Base-by-base conservation (phyloP, 2,797 vertebrate species). In the Coracias cyanogaster region DNA sequence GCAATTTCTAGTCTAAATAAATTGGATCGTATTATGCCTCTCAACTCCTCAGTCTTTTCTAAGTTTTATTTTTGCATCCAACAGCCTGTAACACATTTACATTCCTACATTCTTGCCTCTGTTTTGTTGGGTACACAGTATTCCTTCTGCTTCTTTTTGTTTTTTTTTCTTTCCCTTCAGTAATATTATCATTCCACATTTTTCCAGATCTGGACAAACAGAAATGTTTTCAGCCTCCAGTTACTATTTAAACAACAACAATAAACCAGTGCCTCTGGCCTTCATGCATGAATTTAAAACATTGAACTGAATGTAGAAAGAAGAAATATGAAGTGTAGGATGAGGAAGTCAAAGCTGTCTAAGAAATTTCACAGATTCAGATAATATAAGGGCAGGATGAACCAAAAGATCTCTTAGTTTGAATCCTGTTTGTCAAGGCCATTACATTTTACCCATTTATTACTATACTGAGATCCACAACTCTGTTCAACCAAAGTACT, bases 61-160 rank as follows among this genome's bases (percentile, higher is more conserved):
- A 67, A 82, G 69, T 72, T 87, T 92, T 82, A 84, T 71, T 95
- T 96, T 92, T 94, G 57, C 72, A 89, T 94, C 91, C 96, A 94
- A 88, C 49, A 84, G 91, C 81, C 93, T 96, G 95, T 69, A 96
- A 93, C 81, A 92, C 86, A 95, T 96, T 95, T 91, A 92, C 91
- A 95, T 96, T 96, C 94, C 92, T 95, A 62, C 93, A 96, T 97
- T 97, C 91, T 90, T 96, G 91, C 78, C 83, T 93, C 64, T 90
- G 48, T 94, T 95, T 93, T 96, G 88, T 92, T 89, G 90, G 88
- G 96, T 96, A 96, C 91, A 94, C 55, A 86, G 62, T 96, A 96
- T 95, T 96, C 90, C 26, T 86, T 33, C 28, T 52, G 41, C 41
- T 17, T 4, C 72, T 73, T 12, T 39, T 66, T 80, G n/a, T n/a